phyloP scores from a whole-genome alignment of 2,113 vertebrate species.

The Cyanoderma ruficeps region DNA sequence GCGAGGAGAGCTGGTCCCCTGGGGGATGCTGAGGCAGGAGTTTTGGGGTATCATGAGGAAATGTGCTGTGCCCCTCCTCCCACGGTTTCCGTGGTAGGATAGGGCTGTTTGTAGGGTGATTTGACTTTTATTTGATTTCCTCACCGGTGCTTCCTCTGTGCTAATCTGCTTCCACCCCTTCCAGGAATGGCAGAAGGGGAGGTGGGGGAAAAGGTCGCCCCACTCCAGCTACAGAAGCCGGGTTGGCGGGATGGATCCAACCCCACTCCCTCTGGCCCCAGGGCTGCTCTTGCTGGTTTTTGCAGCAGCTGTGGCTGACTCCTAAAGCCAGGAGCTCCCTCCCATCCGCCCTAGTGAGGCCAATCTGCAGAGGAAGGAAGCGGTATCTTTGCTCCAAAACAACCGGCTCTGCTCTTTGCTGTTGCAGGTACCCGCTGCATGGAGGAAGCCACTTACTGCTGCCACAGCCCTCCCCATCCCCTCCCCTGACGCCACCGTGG shows the following conservation, averaged over 20 bases:
- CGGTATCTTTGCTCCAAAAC: fast-evolving
- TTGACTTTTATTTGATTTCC: not conserved
- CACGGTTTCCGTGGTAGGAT: fast-evolving
- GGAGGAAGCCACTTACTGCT: not conserved
- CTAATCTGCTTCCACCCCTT: not conserved
- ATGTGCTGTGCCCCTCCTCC: not conserved
- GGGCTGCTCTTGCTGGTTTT: not conserved
- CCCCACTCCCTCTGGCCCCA: not conserved
- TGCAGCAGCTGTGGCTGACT: not conserved
- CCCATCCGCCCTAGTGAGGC: not conserved
- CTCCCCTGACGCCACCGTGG: not conserved
- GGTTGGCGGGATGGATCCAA: not conserved
- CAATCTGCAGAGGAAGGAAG: not conserved
- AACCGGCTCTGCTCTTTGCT: not conserved
- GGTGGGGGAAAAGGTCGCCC: too few species aligned
- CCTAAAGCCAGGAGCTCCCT: not conserved
- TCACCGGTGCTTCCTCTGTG: not conserved
- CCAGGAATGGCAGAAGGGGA: not conserved
- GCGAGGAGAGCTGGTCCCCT: not conserved
- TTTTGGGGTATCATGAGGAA: not conserved
- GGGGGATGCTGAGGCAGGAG: not conserved
- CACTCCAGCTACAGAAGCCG: not conserved
- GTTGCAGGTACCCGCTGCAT: not conserved
- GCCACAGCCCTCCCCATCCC: not conserved
- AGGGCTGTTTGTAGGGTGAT: fast-evolving